Percentiles rank a stretch among this genome's conserved stretches.
Conservation (phyloP, 2,797 vertebrate species). For the Heliangelus exortis region DNA sequence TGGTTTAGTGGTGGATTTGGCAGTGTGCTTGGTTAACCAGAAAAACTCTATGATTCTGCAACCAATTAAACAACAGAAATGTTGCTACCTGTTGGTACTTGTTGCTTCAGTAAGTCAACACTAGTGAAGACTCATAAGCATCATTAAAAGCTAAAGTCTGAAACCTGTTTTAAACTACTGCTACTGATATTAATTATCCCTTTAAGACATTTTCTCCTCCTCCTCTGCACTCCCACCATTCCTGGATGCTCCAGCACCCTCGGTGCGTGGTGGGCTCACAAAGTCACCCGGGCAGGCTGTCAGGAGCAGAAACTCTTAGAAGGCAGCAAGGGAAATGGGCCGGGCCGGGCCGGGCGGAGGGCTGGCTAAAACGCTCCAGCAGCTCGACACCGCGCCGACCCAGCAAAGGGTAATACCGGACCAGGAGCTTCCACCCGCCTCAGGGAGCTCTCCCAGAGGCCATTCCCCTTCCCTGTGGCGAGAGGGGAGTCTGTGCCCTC, state of each 20-base stretch:
- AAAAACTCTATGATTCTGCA: too few species aligned
- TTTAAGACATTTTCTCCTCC: neutral
- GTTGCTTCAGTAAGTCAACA: neutral
- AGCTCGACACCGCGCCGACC: too few species aligned
- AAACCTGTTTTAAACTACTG: neutral
- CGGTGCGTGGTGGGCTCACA: fast-evolving
- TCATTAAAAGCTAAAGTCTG: neutral
- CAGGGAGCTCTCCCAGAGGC: neutral
- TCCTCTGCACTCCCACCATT: neutral
- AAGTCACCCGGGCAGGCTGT: fast-evolving
- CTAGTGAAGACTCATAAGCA: neutral
- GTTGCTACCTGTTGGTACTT: neutral
- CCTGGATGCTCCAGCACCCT: neutral
- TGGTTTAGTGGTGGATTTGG: too few species aligned
- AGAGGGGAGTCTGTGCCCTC: neutral
- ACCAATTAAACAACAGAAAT: neutral
- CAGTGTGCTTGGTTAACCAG: too few species aligned
- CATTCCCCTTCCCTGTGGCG: neutral
- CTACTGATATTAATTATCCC: fast-evolving
- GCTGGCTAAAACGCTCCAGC: neutral
- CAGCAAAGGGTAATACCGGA: fast-evolving
- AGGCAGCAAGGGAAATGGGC: too few species aligned
- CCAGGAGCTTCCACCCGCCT: neutral
- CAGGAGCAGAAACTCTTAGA: fast-evolving
- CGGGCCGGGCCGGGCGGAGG: neutral